phyloP scores from a whole-genome alignment of 1,140 invertebrate genomes.

The Drosophila persimilis region DNA sequence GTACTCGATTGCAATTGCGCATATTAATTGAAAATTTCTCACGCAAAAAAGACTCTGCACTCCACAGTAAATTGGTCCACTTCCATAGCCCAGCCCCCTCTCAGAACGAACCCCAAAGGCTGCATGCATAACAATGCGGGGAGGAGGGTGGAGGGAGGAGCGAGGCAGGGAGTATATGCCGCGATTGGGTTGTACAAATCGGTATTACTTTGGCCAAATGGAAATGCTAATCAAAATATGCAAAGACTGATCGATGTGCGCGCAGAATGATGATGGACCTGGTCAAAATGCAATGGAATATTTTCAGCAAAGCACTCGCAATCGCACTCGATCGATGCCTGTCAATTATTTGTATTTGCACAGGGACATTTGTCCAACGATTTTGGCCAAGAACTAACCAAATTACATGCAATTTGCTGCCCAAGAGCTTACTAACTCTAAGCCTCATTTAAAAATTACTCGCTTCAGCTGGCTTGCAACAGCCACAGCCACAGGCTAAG shows the following conservation, averaged over 20 bases:
- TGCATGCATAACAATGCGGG: constrained; percentile 41
- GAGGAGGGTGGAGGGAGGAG: background rate
- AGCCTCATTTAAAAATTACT: too few species aligned
- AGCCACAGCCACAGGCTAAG: too few species aligned
- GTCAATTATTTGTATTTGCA: too few species aligned
- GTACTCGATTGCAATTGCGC: constrained; percentile 58
- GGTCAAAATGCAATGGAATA: too few species aligned
- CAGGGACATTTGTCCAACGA: too few species aligned
- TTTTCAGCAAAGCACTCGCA: too few species aligned
- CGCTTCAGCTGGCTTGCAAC: too few species aligned
- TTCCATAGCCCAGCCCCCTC: background rate
- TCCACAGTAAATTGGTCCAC: constrained; percentile 26
- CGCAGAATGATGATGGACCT: too few species aligned
- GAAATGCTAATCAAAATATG: constrained; percentile 56
- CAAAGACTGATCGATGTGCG: background rate
- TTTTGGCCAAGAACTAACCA: too few species aligned
- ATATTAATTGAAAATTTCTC: constrained; percentile 78
- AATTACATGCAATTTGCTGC: too few species aligned
- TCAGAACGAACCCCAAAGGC: background rate
- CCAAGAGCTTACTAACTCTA: too few species aligned
- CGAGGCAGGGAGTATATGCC: background rate
- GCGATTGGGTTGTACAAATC: constrained; percentile 33
- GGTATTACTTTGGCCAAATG: constrained; percentile 50
- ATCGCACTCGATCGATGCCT: too few species aligned
- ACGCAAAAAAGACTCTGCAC: constrained; percentile 50